Evolutionary conservation across 2,113 vertebrate species (phyloP).

Genomic region (Platycercus adscitus): DNA sequence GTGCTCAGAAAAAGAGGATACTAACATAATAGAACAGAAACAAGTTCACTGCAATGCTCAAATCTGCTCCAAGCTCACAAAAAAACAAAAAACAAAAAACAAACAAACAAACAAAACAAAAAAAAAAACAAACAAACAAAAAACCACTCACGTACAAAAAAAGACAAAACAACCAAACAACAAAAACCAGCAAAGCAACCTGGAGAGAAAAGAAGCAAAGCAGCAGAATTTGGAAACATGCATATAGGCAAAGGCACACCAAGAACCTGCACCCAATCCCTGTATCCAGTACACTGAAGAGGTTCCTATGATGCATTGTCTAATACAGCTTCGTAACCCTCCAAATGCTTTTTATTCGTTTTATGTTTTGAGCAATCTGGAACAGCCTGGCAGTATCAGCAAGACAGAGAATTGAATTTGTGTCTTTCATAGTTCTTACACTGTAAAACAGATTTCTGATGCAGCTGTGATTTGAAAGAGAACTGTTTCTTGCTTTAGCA

Average conservation of each 20-base stretch:
- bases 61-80: neutral
- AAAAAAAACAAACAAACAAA: too few relatives aligned
- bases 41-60: neutral
- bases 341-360: neutral
- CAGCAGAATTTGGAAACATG: neutral
- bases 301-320: neutral
- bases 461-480: neutral
- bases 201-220: neutral
- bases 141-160: neutral
- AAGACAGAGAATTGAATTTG: neutral
- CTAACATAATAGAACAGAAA: conserved; percentile 12
- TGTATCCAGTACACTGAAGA: neutral
- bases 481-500: neutral
- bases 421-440: neutral
- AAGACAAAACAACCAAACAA: too few relatives aligned
- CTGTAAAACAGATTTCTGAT: neutral
- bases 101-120: too few relatives aligned
- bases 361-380: neutral
- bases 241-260: neutral
- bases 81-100: too few relatives aligned
- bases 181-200: too few relatives aligned
- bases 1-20: conserved; percentile 27
- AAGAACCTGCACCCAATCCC: neutral
- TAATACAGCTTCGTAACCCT: neutral
- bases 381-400: neutral